Conservation (phyloP, 2,113 vertebrate species). For the Microtus montanus region DNA sequence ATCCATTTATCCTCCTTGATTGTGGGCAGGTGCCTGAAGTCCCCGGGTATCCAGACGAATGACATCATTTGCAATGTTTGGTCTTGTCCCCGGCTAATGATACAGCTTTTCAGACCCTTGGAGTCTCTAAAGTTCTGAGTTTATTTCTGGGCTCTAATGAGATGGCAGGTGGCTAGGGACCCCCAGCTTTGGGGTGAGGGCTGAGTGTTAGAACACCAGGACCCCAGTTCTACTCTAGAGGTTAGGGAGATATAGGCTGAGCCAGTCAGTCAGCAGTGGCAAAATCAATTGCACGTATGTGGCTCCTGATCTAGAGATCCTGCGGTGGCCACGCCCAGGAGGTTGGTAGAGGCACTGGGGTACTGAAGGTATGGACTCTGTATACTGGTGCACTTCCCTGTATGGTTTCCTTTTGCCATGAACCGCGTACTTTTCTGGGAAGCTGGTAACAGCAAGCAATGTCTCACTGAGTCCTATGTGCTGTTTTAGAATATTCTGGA, state of each 20-base stretch:
- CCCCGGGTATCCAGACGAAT: background rate
- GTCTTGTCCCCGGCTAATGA: background rate
- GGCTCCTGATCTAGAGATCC: background rate
- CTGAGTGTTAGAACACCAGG: background rate
- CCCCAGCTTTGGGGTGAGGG: background rate
- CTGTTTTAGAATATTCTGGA: background rate
- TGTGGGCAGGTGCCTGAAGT: background rate
- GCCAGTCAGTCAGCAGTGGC: background rate
- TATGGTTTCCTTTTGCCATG: background rate
- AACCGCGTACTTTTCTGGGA: background rate
- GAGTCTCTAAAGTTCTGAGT: background rate
- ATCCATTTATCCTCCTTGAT: background rate
- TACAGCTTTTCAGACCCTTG: background rate
- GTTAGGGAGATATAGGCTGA: no score
- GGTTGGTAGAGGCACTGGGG: no score
- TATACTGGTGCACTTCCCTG: accelerated
- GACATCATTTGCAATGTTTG: background rate
- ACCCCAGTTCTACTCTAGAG: background rate
- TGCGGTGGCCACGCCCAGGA: accelerated
- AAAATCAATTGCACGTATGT: background rate
- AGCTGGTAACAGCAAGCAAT: no score
- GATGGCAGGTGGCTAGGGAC: background rate
- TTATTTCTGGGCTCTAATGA: background rate
- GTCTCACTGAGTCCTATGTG: background rate
- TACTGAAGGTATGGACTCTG: background rate